A percentile compares a stretch with the other conserved stretches of the same genome.
Conservation (phyloP, 1,140 invertebrate species). For the Drosophila ercepeae region DNA sequence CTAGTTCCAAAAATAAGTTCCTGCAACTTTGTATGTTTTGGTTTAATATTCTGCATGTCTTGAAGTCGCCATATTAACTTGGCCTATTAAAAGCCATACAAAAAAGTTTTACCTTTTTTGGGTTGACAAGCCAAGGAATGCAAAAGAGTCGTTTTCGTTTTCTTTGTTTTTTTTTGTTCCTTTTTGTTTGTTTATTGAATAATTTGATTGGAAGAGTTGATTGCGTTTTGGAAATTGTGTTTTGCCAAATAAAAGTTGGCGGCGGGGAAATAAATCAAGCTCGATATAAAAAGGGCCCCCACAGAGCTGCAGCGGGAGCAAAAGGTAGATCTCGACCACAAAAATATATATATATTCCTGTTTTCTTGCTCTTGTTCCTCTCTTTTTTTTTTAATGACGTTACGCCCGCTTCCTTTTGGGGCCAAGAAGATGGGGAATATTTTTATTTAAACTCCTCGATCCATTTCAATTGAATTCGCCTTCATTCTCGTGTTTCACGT, state of each 20-base stretch:
- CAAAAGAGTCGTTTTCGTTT: constrained; percentile 14
- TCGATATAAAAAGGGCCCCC: constrained; percentile 37
- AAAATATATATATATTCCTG: constrained; percentile 1
- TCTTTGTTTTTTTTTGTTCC: constrained; percentile 3
- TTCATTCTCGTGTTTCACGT: constrained; percentile 16
- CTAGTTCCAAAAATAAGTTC: not conserved
- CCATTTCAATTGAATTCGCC: constrained; percentile 71
- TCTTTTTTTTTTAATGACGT: constrained; percentile 63
- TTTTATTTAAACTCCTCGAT: constrained; percentile 52
- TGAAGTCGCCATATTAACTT: not conserved
- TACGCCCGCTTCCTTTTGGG: constrained; percentile 69
- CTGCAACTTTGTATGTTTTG: not conserved
- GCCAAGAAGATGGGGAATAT: constrained; percentile 36
- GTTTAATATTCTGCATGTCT: too few species aligned
- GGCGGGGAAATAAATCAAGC: constrained; percentile 64
- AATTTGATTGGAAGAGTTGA: constrained; percentile 51
- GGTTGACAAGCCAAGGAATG: constrained; percentile 13
- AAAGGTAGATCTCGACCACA: constrained; percentile 3
- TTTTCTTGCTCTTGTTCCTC: constrained; percentile 24
- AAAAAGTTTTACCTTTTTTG: constrained; percentile 14
- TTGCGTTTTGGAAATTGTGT: constrained; percentile 56
- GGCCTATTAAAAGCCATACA: not conserved
- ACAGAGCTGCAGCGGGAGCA: constrained; percentile 42
- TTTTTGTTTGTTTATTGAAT: constrained; percentile 41
- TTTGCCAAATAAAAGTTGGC: constrained; percentile 49